These are phyloP conservation scores for Tragopan temminckii DNA, from an alignment of 2,797 vertebrate genomes.

Conservation along the genomic window DNA sequence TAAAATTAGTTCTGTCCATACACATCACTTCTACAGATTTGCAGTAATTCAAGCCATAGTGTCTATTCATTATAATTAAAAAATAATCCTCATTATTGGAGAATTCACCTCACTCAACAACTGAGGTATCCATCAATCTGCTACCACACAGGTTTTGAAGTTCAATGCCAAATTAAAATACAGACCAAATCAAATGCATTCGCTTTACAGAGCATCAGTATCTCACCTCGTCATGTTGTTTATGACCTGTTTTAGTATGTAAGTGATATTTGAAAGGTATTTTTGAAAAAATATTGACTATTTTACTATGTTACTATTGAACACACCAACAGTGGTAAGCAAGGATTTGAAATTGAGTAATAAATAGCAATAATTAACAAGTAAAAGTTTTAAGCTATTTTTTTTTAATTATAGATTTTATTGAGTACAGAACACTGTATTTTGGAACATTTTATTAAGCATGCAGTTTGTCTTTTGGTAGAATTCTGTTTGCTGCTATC, in stretches of 20 bases:
- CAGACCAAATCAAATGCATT: not conserved
- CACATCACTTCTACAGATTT: not conserved
- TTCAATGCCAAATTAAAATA: not conserved
- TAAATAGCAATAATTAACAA: not conserved
- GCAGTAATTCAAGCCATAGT: not conserved
- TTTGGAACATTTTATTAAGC: not conserved
- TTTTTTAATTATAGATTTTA: not conserved
- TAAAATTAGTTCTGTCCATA: constrained; percentile 17
- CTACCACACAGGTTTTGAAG: not conserved
- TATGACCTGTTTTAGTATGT: not conserved
- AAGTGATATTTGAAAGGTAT: not conserved
- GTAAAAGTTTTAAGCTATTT: not conserved
- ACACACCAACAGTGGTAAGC: not conserved
- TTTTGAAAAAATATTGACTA: not conserved
- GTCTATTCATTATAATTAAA: constrained; percentile 16
- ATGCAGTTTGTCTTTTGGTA: not conserved
- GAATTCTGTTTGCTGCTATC: not conserved
- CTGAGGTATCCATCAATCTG: not conserved
- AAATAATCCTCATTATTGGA: not conserved
- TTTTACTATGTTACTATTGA: not conserved
- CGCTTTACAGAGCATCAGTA: not conserved
- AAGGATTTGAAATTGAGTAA: not conserved
- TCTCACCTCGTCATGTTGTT: not conserved
- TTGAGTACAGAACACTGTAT: not conserved
- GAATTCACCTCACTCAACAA: not conserved